Conservation (phyloP, 2,888 invertebrate species). For the Eristalis pertinax region DNA sequence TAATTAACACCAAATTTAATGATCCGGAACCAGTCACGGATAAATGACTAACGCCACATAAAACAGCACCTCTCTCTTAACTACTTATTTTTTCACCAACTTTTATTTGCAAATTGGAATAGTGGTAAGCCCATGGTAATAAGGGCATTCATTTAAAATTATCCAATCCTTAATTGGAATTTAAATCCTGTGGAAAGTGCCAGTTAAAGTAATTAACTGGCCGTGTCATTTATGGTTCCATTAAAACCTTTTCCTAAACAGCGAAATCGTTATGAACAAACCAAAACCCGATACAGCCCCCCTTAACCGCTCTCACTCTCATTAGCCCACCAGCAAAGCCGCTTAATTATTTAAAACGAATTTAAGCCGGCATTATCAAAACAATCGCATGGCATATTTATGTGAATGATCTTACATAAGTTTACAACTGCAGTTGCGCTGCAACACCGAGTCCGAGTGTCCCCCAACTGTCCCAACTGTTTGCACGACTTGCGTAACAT, state of each 20-base stretch:
- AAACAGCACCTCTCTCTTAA: neutral
- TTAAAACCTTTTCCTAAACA: slow-evolving; percentile 10
- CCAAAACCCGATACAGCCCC: slow-evolving; percentile 1
- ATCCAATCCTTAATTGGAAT: neutral
- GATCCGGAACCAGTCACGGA: too few species aligned
- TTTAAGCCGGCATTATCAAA: slow-evolving; percentile 30
- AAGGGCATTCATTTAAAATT: neutral
- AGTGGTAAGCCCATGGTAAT: neutral
- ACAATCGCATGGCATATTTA: slow-evolving; percentile 40
- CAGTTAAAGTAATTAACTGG: neutral
- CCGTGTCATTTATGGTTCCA: neutral
- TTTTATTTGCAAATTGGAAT: neutral
- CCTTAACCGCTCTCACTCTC: slow-evolving; percentile 15
- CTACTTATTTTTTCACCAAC: neutral
- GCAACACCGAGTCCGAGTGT: slow-evolving; percentile 38
- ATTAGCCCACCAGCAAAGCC: slow-evolving; percentile 26
- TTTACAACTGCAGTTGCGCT: slow-evolving; percentile 23
- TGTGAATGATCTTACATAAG: slow-evolving; percentile 43
- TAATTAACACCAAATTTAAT: too few species aligned
- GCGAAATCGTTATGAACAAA: neutral
- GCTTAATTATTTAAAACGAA: slow-evolving; percentile 34
- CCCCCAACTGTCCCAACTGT: neutral
- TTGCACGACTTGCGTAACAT: slow-evolving; percentile 44
- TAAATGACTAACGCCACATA: too few species aligned
- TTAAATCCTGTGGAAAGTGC: neutral